Base-by-base conservation (phyloP, 2,113 vertebrate species). In the Phyllostomus discolor region DNA sequence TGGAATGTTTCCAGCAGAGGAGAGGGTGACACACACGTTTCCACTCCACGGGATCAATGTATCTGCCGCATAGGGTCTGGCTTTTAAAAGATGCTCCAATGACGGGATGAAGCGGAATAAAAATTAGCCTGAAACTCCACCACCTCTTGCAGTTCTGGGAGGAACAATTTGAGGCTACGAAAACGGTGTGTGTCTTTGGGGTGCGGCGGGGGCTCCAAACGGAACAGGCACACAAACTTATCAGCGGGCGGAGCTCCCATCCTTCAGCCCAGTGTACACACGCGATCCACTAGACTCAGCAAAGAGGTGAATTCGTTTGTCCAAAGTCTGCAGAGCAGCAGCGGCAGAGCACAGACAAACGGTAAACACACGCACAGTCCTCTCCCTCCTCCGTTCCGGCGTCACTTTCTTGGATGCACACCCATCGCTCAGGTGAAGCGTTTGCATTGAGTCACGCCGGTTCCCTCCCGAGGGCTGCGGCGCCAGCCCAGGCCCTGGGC, bases 401-500 rank as follows among this genome's bases (percentile, higher is more conserved):
- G 43, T 62, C 26, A 52, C 48, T 28, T 57, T 12, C 54, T 70
- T 5, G 16, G 88, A 69, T 41, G 80, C 76, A 19, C 89, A 33
- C 16, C 59, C 59, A 66, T 16, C 38, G 66, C 72, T 64, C 41
- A 28, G 0, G 57, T 52, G 10, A 19, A 50, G 89, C 62, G 79
- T 73, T 73, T 5, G 91, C 85, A 48, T 76, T 64, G 96, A 89
- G 91, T 93, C 96, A 86, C 0, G 83, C 48, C 12, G 38, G 67
- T 86, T 78, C 28, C 22, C 78, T 62, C 59, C 24, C 24, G 0
- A 31, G 83, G 59, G 17, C 95, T 50, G 73, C 66, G 6, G 38
- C 59, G 15, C 59, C 62, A 10, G 43, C 35, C 46, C n/a, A 17
- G 50, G 67, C n/a, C 22, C 80, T 22, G 38, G 2, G 64, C 33